Evolutionary conservation across 2,113 vertebrate species (phyloP).

Genomic region (Hydrolagus affinis): DNA sequence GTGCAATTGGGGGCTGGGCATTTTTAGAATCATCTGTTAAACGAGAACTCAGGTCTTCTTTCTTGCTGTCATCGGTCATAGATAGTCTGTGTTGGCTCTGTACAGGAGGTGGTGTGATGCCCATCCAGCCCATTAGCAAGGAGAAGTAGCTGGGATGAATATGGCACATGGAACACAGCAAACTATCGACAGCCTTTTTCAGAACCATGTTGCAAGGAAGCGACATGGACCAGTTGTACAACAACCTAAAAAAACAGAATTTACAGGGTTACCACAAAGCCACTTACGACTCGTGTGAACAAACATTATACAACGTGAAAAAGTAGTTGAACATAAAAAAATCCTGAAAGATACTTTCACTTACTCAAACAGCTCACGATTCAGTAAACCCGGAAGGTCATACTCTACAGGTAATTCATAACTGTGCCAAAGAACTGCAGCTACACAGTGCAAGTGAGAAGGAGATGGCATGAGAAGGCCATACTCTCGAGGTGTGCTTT

Average conservation of each 20-base stretch:
- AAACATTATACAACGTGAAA: not conserved
- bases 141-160: constrained; percentile 95
- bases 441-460: constrained; percentile 92
- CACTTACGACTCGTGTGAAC: not conserved
- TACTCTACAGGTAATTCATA: constrained; percentile 92
- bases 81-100: constrained; percentile 80
- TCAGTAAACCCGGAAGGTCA: constrained; percentile 81
- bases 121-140: constrained; percentile 96
- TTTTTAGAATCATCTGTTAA: constrained; percentile 94
- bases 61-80: constrained; percentile 95
- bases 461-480: constrained; percentile 96
- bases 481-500: constrained; percentile 72
- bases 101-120: constrained; percentile 71
- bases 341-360: constrained; percentile 42
- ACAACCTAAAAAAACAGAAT: constrained; percentile 56
- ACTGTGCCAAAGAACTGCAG: constrained; percentile 93
- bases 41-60: constrained; percentile 77
- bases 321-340: not conserved
- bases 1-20: constrained; percentile 70
- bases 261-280: not conserved
- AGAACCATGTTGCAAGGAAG: constrained; percentile 88
- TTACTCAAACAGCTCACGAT: constrained; percentile 93
- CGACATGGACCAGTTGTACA: constrained; percentile 97
- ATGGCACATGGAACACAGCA: constrained; percentile 95
- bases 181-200: constrained; percentile 96